A percentile compares a stretch with the other conserved stretches of the same genome.
Evolutionary conservation across 2,797 vertebrate species (phyloP).

Genomic region (Sebastes melanostomus): DNA sequence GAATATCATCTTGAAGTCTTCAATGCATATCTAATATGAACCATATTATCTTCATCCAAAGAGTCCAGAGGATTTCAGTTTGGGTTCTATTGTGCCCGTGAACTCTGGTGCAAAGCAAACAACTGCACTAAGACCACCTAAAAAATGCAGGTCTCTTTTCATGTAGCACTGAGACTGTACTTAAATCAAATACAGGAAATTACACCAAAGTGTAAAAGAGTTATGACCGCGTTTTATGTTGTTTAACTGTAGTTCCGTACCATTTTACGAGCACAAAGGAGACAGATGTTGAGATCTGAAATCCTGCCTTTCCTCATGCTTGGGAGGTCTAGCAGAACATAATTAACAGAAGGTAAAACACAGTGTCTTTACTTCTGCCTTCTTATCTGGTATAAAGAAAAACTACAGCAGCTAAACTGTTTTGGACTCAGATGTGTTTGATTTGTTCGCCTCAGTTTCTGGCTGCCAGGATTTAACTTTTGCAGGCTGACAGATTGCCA

Average conservation of each 20-base stretch:
- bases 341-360: conserved; percentile 28
- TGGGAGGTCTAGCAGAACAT: conserved; percentile 52
- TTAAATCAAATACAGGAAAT: conserved; percentile 13
- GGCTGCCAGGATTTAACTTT: conserved; percentile 4
- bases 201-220: neutral
- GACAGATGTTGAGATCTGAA: conserved; percentile 44
- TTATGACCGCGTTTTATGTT: neutral
- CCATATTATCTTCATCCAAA: neutral
- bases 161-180: neutral
- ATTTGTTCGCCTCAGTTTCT: conserved; percentile 5
- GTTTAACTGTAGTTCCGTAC: neutral
- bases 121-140: neutral
- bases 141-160: neutral
- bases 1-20: neutral
- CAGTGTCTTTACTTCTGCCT: neutral
- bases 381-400: conserved; percentile 16
- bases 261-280: neutral
- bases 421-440: conserved; percentile 24
- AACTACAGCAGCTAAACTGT: neutral
- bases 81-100: neutral
- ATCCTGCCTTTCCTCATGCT: conserved; percentile 31
- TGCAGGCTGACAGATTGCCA: neutral
- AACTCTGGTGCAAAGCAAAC: neutral
- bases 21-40: conserved; percentile 7
- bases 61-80: neutral